phyloP scores from a whole-genome alignment of 1,140 invertebrate species.

The Mya arenaria region DNA sequence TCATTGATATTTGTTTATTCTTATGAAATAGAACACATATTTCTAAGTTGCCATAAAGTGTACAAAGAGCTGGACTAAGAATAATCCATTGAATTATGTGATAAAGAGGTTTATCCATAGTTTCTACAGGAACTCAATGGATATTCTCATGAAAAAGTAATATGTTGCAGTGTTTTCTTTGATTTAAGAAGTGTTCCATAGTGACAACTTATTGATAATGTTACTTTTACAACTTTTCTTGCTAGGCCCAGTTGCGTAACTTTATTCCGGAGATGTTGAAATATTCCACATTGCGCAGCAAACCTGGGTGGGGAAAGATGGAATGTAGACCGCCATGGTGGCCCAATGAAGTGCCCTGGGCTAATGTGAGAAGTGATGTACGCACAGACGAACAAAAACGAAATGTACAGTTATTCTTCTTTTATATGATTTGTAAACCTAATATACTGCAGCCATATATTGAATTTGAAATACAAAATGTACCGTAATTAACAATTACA shows the following conservation, averaged over 20 bases:
- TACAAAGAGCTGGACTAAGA: too few relatives aligned
- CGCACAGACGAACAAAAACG: slow-evolving; percentile 97
- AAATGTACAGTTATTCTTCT: too few relatives aligned
- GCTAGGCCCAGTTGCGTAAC: slow-evolving; percentile 93
- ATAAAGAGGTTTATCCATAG: not conserved
- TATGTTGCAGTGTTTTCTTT: not conserved
- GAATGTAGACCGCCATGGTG: slow-evolving; percentile 98
- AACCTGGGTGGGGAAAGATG: slow-evolving; percentile 98
- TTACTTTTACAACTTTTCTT: slow-evolving; percentile 24
- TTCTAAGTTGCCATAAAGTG: too few relatives aligned
- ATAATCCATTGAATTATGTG: too few relatives aligned
- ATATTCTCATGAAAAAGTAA: too few relatives aligned
- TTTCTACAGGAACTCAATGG: too few relatives aligned
- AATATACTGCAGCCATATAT: too few relatives aligned
- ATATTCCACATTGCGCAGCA: slow-evolving; percentile 97
- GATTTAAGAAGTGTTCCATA: not conserved
- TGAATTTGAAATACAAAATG: too few relatives aligned
- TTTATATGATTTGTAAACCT: too few relatives aligned
- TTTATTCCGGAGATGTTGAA: slow-evolving; percentile 99
- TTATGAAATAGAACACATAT: too few relatives aligned
- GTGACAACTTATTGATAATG: not conserved
- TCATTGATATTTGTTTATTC: too few relatives aligned
- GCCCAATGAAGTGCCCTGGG: slow-evolving; percentile 98
- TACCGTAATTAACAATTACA: too few relatives aligned
- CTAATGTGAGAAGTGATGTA: slow-evolving; percentile 98